phyloP scores from a whole-genome alignment of 2,888 invertebrate genomes.

The Lasioglossum malachurum region DNA sequence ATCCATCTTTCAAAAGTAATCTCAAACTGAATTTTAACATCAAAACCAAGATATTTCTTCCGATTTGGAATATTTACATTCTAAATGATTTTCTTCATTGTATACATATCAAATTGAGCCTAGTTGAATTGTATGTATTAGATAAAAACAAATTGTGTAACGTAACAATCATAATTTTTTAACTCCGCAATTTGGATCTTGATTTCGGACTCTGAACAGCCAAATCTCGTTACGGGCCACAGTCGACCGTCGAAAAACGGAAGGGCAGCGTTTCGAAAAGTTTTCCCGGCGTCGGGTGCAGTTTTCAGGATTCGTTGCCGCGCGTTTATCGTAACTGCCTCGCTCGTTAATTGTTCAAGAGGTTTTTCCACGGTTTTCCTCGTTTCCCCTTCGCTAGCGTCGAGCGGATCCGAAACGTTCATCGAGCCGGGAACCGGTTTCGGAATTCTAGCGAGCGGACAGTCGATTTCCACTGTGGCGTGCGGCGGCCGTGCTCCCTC shows the following conservation, averaged over 20 bases:
- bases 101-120: not conserved
- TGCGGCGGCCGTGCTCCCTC: not conserved
- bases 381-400: slow-evolving; percentile 24
- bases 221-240: not conserved
- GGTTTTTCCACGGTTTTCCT: slow-evolving; percentile 31
- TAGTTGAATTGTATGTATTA: too few relatives aligned
- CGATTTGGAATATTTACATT: too few relatives aligned
- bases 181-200: not conserved
- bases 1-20: too few relatives aligned
- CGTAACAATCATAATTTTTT: not conserved
- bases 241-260: not conserved
- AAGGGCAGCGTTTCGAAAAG: not conserved
- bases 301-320: not conserved
- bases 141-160: not conserved
- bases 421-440: slow-evolving; percentile 30
- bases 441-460: slow-evolving; percentile 10
- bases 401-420: slow-evolving; percentile 6
- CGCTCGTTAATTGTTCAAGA: slow-evolving; percentile 24
- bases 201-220: not conserved
- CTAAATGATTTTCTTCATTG: not conserved
- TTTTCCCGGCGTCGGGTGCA: not conserved
- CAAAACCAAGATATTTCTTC: not conserved
- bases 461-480: slow-evolving; percentile 20
- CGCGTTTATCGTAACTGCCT: not conserved
- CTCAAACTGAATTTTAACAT: too few relatives aligned